These are phyloP conservation scores for Dolichopus griseipennis DNA, from an alignment of 2,888 invertebrate genomes.

Conservation along the genomic window DNA sequence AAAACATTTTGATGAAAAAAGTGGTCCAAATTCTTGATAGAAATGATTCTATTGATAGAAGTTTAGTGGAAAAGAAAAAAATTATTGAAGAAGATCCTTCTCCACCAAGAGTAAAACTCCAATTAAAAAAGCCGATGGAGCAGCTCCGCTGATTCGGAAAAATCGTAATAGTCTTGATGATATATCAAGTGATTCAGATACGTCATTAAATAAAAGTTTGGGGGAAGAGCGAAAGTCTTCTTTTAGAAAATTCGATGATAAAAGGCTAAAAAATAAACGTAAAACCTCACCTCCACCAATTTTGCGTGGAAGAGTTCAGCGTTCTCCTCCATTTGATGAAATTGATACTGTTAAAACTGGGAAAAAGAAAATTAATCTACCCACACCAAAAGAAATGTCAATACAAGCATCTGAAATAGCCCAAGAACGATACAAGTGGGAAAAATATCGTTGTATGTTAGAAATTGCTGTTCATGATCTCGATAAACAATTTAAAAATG, in stretches of 20 bases:
- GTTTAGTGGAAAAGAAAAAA: conserved; percentile 29
- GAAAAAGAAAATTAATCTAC: conserved; percentile 22
- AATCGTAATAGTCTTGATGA: conserved; percentile 26
- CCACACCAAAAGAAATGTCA: conserved; percentile 38
- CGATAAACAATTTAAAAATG: conserved; percentile 58
- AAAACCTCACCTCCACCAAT: conserved; percentile 28
- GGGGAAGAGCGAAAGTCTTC: conserved; percentile 32
- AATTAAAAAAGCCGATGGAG: conserved; percentile 23
- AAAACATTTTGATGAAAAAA: conserved; percentile 55
- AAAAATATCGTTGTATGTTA: conserved; percentile 44
- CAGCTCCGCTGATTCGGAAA: conserved; percentile 13
- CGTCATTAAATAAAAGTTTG: conserved; percentile 21
- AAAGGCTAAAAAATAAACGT: conserved; percentile 22
- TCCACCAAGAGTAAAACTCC: conserved; percentile 43
- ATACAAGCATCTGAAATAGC: conserved; percentile 39
- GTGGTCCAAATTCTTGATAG: conserved; percentile 51
- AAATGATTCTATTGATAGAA: conserved; percentile 44
- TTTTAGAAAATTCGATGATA: conserved; percentile 21
- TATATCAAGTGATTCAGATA: conserved; percentile 35
- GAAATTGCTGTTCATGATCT: conserved; percentile 44
- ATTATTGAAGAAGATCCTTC: conserved; percentile 23
- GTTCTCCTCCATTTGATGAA: conserved; percentile 30
- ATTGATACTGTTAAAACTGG: conserved; percentile 13
- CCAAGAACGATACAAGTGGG: conserved; percentile 48
- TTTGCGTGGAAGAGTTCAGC: conserved; percentile 27